These are phyloP conservation scores for Schlechtendalia chinensis DNA, from an alignment of 1,140 invertebrate species.

Conservation along the genomic window DNA sequence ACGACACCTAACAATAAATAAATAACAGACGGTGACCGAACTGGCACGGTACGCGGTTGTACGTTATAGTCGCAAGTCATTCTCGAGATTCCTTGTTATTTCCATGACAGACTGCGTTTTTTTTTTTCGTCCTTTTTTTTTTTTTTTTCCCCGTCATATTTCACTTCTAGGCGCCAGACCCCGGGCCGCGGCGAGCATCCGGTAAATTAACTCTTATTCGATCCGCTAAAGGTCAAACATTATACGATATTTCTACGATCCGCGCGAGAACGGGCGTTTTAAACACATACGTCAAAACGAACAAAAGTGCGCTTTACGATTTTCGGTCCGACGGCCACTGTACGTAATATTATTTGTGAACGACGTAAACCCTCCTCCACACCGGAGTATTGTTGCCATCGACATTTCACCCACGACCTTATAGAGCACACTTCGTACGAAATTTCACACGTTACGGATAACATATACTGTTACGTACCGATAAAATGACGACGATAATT, in stretches of 20 bases:
- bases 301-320: neutral
- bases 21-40: conserved; percentile 49
- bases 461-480: neutral
- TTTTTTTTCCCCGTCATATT: too few species aligned
- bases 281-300: neutral
- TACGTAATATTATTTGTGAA: too few species aligned
- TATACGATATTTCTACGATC: neutral
- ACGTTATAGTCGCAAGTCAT: conserved; percentile 42
- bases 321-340: neutral
- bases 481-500: too few species aligned
- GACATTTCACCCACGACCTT: too few species aligned
- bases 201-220: conserved; percentile 19
- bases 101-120: conserved; percentile 43
- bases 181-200: neutral
- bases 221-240: neutral
- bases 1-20: conserved; percentile 50
- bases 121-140: too few species aligned
- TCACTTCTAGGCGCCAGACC: conserved; percentile 46
- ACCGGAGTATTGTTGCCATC: too few species aligned
- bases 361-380: too few species aligned
- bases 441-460: neutral
- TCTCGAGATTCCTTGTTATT: conserved; percentile 47
- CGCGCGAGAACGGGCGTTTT: too few species aligned
- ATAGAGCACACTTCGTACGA: too few species aligned
- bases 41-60: neutral